A percentile compares a stretch with the other conserved stretches of the same genome.
Evolutionary conservation across 2,113 vertebrate genomes (phyloP).

Genomic region (Columbina picui): DNA sequence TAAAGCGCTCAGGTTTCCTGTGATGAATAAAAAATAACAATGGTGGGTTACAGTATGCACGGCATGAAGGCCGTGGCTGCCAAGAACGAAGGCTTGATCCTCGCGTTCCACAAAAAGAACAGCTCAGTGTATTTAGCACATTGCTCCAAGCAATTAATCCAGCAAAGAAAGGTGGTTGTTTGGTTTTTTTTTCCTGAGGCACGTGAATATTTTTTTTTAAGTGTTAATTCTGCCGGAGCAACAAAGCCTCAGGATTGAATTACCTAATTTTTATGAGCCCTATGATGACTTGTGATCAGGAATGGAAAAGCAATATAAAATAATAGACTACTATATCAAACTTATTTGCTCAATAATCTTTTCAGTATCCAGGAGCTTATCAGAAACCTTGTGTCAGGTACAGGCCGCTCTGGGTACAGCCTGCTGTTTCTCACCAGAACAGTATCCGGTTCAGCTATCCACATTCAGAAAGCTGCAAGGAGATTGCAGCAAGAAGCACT

Average conservation of each 20-base stretch:
- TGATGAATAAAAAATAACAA: not conserved
- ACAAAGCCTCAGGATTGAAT: not conserved
- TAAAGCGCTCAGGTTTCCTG: not conserved
- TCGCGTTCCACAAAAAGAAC: slow-evolving; percentile 12
- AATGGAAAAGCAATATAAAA: not conserved
- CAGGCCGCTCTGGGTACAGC: not conserved
- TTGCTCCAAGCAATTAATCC: slow-evolving; percentile 36
- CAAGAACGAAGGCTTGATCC: slow-evolving; percentile 34
- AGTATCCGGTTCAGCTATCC: not conserved
- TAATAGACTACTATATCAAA: not conserved
- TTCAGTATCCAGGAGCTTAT: slow-evolving; percentile 27
- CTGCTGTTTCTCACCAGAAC: not conserved
- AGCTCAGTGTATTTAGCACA: not conserved
- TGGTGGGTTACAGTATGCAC: slow-evolving; percentile 5
- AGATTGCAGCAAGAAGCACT: not conserved
- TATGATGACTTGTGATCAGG: not conserved
- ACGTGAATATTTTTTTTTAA: not conserved
- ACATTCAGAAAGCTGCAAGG: not conserved
- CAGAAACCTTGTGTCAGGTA: not conserved
- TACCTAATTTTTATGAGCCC: not conserved
- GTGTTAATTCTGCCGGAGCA: not conserved
- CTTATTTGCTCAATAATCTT: slow-evolving; percentile 15
- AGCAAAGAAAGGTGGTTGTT: not conserved
- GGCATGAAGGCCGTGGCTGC: slow-evolving; percentile 29
- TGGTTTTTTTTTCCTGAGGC: not conserved